These are phyloP conservation scores for Mugil cephalus DNA, from an alignment of 2,113 vertebrate genomes.

Conservation along the genomic window DNA sequence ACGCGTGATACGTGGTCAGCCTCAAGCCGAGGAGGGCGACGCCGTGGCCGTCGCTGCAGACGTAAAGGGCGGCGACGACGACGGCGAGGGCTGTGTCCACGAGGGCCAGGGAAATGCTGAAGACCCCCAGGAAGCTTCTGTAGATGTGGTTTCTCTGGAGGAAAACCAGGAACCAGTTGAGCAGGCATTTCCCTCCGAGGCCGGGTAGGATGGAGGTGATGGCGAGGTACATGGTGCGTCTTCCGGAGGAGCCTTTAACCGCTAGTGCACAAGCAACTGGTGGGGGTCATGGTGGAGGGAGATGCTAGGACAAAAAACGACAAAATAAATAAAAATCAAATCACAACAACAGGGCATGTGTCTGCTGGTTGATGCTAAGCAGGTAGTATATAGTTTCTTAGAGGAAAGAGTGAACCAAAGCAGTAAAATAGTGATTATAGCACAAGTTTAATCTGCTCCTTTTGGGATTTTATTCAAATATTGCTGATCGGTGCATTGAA, in stretches of 20 bases:
- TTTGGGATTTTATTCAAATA: too few relatives aligned
- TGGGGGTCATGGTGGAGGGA: too few relatives aligned
- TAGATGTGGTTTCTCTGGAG: conserved; percentile 69
- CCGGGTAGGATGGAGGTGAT: conserved; percentile 78
- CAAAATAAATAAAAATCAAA: too few relatives aligned
- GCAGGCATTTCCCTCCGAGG: conserved; percentile 83
- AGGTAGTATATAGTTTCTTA: too few relatives aligned
- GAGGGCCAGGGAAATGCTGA: conserved; percentile 85
- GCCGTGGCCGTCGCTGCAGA: conserved; percentile 64
- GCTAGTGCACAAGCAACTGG: too few relatives aligned
- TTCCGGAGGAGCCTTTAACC: not conserved
- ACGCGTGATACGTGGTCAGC: conserved; percentile 87
- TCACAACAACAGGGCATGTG: too few relatives aligned
- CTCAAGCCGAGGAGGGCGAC: conserved; percentile 77
- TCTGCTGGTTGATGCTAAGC: too few relatives aligned
- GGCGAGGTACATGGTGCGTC: conserved; percentile 47
- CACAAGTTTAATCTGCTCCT: too few relatives aligned
- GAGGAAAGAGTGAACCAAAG: too few relatives aligned
- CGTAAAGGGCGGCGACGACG: conserved; percentile 72
- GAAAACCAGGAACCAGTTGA: conserved; percentile 83
- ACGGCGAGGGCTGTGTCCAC: conserved; percentile 81
- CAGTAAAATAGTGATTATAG: too few relatives aligned
- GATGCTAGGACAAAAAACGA: too few relatives aligned
- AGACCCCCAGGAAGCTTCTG: conserved; percentile 84
- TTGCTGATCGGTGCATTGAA: too few relatives aligned